Base-by-base conservation (phyloP, 2,113 vertebrate genomes). In the Setophaga kirtlandii region DNA sequence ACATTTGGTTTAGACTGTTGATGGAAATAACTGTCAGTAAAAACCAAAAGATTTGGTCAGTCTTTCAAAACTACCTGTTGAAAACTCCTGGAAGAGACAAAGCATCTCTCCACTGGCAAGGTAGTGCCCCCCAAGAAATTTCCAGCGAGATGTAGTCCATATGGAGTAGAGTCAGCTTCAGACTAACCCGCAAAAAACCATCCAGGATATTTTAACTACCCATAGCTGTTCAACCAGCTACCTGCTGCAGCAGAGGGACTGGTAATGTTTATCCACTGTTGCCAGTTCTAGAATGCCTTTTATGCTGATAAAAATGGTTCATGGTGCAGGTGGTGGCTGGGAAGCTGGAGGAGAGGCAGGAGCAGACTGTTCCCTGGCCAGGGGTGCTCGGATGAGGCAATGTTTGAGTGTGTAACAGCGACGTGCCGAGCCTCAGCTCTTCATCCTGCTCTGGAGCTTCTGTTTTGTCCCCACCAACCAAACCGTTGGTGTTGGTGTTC, bases 331-430 rank as follows among this genome's bases (percentile, higher is more conserved):
- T 5, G 7, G 1, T 35, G 79, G 44, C 10, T 84, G 18, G 27
- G 7, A 13, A 19, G 71, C 59, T 62, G 62, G 76, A 83, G 65
- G 19, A 87, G 64, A 25, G 31, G 28, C 5, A 12, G 77, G 39
- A n/a, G 39, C 25, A 2, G 39, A 1, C 4, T 15, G 2, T 60
- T n/a, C 44, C 60, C 56, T 7, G 37, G 64, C 20, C 52, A 2
- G 0, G 0, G 8, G 24, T 24, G 24, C 89, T 80, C 76, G 4
- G 15, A n/a, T 83, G 95, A 44, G 97, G 97, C 98, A 97, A 84
- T 96, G 97, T 97, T 95, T 97, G 96, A 97, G 96, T 94, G 97
- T 56, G 25, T 50, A 91, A 97, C 86, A 91, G 27, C 31, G 6
- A 11, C 21, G 46, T 87, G 74, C 60, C 5, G 3, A 79, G 25